These are phyloP conservation scores for Goniozus legneri DNA, from an alignment of 1,140 invertebrate species.

Conservation along the genomic window DNA sequence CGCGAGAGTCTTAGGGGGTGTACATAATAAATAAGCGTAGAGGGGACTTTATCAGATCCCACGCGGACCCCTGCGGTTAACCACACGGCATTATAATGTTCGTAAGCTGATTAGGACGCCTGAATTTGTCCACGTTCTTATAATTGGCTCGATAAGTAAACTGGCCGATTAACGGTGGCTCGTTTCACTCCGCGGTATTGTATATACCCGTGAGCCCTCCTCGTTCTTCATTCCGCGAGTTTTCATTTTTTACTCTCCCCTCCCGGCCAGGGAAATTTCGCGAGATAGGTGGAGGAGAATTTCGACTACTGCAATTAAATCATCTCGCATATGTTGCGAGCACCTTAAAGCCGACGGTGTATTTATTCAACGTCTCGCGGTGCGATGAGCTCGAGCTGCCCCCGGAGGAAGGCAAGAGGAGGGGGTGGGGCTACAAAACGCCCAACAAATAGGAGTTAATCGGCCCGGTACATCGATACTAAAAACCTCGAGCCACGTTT, in stretches of 20 bases:
- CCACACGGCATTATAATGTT: slow-evolving; percentile 36
- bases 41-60: slow-evolving; percentile 48
- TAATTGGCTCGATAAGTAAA: slow-evolving; percentile 47
- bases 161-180: slow-evolving; percentile 38
- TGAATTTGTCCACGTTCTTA: slow-evolving; percentile 52
- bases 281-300: no score
- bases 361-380: slow-evolving; percentile 31
- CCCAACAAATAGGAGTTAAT: slow-evolving; percentile 41
- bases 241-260: no score
- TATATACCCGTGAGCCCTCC: no score
- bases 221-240: background rate
- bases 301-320: no score
- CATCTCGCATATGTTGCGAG: background rate
- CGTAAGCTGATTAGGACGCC: slow-evolving; percentile 49
- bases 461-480: slow-evolving; percentile 35
- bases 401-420: slow-evolving; percentile 1
- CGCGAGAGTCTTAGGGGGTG: no score
- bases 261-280: no score
- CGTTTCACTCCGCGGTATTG: no score
- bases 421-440: slow-evolving; percentile 36
- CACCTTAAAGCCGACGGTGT: slow-evolving; percentile 1
- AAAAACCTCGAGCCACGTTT: slow-evolving; percentile 35
- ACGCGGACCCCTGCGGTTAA: slow-evolving; percentile 40
- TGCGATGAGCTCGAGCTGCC: no score
- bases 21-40: slow-evolving; percentile 47